These are phyloP conservation scores for Amazona guildingii DNA, from an alignment of 2,113 vertebrate genomes.

Conservation along the genomic window DNA sequence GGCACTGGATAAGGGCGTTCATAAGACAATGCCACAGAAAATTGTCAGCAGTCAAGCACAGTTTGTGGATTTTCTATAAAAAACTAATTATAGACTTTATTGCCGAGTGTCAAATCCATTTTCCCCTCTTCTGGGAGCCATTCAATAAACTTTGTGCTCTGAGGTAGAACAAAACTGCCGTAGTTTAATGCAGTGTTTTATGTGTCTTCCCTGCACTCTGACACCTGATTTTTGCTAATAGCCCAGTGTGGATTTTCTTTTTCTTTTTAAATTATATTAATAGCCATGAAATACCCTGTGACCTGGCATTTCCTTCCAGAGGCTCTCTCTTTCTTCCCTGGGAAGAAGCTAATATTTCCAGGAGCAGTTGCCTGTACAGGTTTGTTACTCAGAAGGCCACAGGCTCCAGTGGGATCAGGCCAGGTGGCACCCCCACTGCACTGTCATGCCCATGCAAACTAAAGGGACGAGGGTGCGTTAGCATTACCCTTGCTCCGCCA, in stretches of 20 bases:
- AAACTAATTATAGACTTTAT: constrained; percentile 29
- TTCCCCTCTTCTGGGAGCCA: constrained; percentile 29
- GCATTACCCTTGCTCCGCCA: accelerated
- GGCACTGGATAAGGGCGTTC: background rate
- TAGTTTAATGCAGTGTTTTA: constrained; percentile 47
- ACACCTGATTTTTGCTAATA: constrained; percentile 28
- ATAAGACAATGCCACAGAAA: background rate
- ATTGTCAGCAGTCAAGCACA: background rate
- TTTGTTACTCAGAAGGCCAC: accelerated
- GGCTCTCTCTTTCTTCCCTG: background rate
- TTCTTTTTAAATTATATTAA: constrained; percentile 6
- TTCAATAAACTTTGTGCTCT: constrained; percentile 49
- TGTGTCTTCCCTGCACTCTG: background rate
- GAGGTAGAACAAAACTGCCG: background rate
- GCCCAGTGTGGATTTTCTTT: background rate
- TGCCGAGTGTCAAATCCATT: constrained; percentile 11
- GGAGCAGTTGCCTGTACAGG: background rate
- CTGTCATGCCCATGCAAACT: background rate
- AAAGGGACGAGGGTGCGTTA: background rate
- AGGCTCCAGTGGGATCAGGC: background rate
- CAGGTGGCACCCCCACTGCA: accelerated
- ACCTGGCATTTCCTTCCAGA: background rate
- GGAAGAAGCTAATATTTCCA: background rate
- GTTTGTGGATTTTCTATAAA: background rate
- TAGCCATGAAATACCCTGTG: background rate